Base-by-base conservation (phyloP, 2,113 vertebrate genomes). In the Phrynosoma blainvillii region DNA sequence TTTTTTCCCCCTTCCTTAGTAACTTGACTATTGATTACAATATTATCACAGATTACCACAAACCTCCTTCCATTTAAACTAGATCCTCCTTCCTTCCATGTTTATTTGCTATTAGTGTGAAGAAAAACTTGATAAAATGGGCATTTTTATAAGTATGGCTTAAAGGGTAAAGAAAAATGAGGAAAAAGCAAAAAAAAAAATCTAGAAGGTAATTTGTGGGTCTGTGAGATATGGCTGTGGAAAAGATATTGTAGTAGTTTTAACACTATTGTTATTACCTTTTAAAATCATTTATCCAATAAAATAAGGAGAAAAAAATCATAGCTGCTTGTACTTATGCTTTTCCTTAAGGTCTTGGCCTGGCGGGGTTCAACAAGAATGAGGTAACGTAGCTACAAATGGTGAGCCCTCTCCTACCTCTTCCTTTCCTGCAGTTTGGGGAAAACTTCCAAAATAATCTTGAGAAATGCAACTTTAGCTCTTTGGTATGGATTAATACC, bases 271-370 rank as follows among this genome's bases (percentile, higher is more conserved):
- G 98, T 99, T 98, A 98, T 97, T 98, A 99, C 98, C 97, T 99
- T 99, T 98, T 98, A 98, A 98, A 62, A 98, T 98, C 98, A 98
- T 99, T 99, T 99, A 99, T 98, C 98, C 98, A 99, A 99, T 99
- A 99, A 99, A 99, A 97, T 97, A 97, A 97, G 93, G 95, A 97
- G 96, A 88, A 96, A 66, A 18, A 16, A 96, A 91, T 86, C 81
- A 92, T 89, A 12, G 90, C 85, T 94, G 92, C 92, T 89, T 91
- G 89, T 91, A 89, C 82, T 83, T 89, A 89, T 52, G 86, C 94
- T 95, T 95, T 78, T 82, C 79, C 94, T 92, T 93, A 56, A 89
- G 89, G 86, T 32, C 86, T 91, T 5, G 88, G 42, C 86, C 81
- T 47, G 23, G n/a, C 79, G 32, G 8, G 0, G 54, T 75, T 68